Percentiles rank a stretch among this genome's conserved stretches.
Conservation (phyloP, 2,113 vertebrate genomes). For the Passer montanus region DNA sequence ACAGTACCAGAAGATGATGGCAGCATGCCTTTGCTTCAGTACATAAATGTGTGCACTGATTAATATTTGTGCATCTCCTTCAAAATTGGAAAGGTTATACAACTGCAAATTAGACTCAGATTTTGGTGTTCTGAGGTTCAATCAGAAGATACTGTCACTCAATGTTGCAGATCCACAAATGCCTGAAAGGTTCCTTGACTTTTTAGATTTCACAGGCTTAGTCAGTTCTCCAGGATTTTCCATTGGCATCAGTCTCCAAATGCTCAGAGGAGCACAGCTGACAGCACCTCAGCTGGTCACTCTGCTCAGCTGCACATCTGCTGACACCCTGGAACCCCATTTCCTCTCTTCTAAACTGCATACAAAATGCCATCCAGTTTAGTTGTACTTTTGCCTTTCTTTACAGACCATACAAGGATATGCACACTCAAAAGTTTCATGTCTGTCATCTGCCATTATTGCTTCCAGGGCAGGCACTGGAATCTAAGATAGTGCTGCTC, state of each 20-base stretch:
- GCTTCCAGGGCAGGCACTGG: background rate
- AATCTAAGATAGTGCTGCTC: background rate
- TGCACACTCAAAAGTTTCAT: background rate
- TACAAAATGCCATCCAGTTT: background rate
- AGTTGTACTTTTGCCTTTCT: background rate
- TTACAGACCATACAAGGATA: background rate
- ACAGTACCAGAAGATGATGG: background rate
- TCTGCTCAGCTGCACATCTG: accelerated
- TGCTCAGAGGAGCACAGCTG: background rate
- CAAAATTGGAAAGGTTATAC: background rate
- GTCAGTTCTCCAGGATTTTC: background rate
- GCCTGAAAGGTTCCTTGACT: background rate
- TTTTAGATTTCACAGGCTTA: background rate
- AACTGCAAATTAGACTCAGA: background rate
- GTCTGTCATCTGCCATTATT: background rate
- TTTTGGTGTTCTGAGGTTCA: background rate
- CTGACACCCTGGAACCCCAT: background rate
- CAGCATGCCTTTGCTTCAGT: background rate
- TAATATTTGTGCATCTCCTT: background rate
- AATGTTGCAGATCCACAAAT: background rate
- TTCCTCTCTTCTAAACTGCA: background rate
- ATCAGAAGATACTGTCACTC: background rate
- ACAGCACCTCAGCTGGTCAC: background rate
- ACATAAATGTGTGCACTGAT: background rate
- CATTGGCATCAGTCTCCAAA: background rate